Evolutionary conservation across 2,888 invertebrate genomes (phyloP), one percentile per base, ranked within the genome.

Genomic region (Copidosoma aretas): DNA sequence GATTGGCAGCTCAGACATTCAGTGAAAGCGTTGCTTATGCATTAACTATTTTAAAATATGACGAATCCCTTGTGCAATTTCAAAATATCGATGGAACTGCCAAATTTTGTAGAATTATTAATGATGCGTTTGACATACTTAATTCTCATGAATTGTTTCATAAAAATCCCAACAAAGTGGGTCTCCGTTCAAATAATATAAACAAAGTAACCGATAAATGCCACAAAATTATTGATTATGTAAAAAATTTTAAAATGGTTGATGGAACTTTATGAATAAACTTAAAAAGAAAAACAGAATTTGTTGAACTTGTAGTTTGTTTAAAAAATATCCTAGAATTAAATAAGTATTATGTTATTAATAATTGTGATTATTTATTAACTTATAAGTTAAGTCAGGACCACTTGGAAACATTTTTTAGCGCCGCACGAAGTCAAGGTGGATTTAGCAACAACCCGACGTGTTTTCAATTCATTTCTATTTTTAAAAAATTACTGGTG

Each of bases 91-190:
- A 66, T 61, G 71, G 60, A 4, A 75, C 77, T n/a, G 72, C 71
- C 25, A 49, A 60, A 49, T 76, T 76, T 68, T 74, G 73, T 24
- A n/a, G 56, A 51, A 65, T 64, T 14, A 60, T 78, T 10, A 75
- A 78, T 58, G 64, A 75, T 53, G 63, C 73, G 10, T 78, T 78
- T 66, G 76, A 78, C 70, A 68, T 77, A 17, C 53, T 77, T 2
- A 78, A 78, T 61, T 72, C 70, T 0, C 52, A 73, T 51, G 67
- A 71, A 49, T 17, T 54, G 15, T 72, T 65, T 67, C 64, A 68
- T n/a, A 74, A 71, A 60, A 58, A 71, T 62, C 46, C 46, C 19
- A 53, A 53, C 32, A 73, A 70, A 63, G 54, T 10, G 21, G 60
- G 57, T 24, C 67, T 70, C 39, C 60, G 49, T 51, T 41, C n/a